Base-by-base conservation (phyloP, 2,888 invertebrate genomes). In the Willowsia nigromaculata region DNA sequence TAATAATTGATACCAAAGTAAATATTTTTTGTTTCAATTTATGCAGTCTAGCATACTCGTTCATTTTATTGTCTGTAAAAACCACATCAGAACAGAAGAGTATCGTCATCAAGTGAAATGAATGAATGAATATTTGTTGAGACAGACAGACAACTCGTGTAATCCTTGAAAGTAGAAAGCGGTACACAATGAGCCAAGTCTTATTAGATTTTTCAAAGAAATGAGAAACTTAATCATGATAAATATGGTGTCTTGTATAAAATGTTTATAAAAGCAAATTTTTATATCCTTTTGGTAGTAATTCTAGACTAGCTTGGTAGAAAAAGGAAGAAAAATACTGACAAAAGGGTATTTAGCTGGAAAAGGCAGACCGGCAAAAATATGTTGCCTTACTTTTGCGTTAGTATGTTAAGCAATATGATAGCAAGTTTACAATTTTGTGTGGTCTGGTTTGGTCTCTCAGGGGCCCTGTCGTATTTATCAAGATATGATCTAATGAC, bases 211-310 rank as follows among this genome's bases (percentile, higher is more conserved):
- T 86, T 86, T 76, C 53, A 85, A 74, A 82, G 83, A 81, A 68
- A 50, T 43, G 30, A 37, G 43, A 84, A 90, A 90, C 43, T 88
- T 90, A 90, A 90, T 90, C 90, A 88, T 88, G 90, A 90, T 85
- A 88, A 88, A 90, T 90, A 85, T 76, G 59, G 13, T 82, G 74
- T 47, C 74, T 43, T 88, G 37, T 40, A 74, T 59, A 59, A 56
- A 37, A 76, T 85, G 76, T 43, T 74, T 85, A 25, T 47, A 80
- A 78, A 82, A 82, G 87, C 56, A 81, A 71, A 82, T 82, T 71
- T 71, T 71, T 25, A 81, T 81, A 81, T 87, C 82, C 82, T 82
- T 82, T 56, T 65, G 30, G 33, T 53, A 53, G 30, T 78, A 18
- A 22, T 18, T 13, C 68, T 71, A 47, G 74, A 0, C 15, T 25